Base-by-base conservation (phyloP, 1,140 invertebrate species). In the Sycobia sp. region DNA sequence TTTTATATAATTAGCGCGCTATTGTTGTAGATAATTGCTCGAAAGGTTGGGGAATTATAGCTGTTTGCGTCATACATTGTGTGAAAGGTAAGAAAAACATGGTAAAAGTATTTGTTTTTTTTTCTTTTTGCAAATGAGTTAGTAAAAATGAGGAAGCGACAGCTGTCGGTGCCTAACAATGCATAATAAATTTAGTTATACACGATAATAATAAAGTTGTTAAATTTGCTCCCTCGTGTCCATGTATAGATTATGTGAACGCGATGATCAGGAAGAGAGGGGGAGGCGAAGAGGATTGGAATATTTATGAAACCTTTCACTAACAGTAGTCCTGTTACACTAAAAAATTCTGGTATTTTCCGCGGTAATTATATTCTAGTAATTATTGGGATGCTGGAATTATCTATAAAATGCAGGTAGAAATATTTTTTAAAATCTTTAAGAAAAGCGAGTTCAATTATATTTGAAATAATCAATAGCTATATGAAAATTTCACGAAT, bases 331-430 rank as follows among this genome's bases (percentile, higher is more conserved):
- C 51, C 60, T 55, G 54, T 36, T 46, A 54, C 59, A 29, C 43
- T 22, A 8, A 55, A 62, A 54, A 55, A 27, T 49, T 55, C 27
- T 49, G 60, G 51, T 51, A 39, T 62, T 62, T 62, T 50, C 60
- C 22, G 60, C 14, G 38, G 60, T 23, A 38, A 55, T 55, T 62
- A 55, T 38, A n/a, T 10, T 22, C n/a, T 25, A 43, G 58, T 60
- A 60, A 62, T 62, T 62, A 55, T 54, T n/a, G 20, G 29, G 29
- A 39, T 36, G 43, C 41, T 61, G 58, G 49, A 61, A 60, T 51
- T 60, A 53, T 44, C 46, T 43, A 23, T 25, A 29, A 29, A 38
- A 54, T 54, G 54, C 47, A 54, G 46, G 27, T 25, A 47, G 36
- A 61, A 34, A 61, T 50, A 32, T 25, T 23, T 51, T 25, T 32